phyloP scores from a whole-genome alignment of 2,797 vertebrate genomes.

The Menidia menidia region DNA sequence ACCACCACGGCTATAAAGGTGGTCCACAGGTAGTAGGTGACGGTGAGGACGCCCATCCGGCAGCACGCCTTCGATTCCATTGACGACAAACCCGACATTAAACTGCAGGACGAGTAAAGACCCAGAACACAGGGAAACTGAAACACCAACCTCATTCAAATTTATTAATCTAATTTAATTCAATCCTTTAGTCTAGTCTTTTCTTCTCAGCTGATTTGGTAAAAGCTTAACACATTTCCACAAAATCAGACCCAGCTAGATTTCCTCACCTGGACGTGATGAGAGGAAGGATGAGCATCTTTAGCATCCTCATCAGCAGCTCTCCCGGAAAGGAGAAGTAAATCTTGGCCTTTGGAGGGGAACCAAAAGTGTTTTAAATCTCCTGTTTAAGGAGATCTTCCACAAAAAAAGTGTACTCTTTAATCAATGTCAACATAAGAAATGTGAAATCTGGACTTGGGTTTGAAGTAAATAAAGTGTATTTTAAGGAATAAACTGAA shows the following conservation, averaged over 20 bases:
- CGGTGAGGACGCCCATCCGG: slow-evolving; percentile 88
- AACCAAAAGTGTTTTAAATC: not conserved
- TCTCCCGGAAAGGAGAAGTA: slow-evolving; percentile 92
- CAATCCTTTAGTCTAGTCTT: too few species aligned
- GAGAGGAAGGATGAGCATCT: slow-evolving; percentile 92
- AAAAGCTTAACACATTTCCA: too few species aligned
- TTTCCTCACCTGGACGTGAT: slow-evolving; percentile 88
- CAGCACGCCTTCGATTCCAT: slow-evolving; percentile 91
- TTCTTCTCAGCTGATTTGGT: too few species aligned
- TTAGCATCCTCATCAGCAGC: slow-evolving; percentile 91
- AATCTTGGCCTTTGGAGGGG: slow-evolving; percentile 84
- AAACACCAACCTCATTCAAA: too few species aligned
- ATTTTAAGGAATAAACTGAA: too few species aligned
- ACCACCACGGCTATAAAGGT: slow-evolving; percentile 91
- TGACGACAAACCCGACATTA: slow-evolving; percentile 91
- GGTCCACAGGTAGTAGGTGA: slow-evolving; percentile 94
- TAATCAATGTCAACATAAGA: not conserved
- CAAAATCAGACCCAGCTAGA: not conserved
- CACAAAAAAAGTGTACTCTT: too few species aligned
- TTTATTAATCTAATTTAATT: too few species aligned
- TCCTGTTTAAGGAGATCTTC: too few species aligned
- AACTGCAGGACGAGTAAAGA: slow-evolving; percentile 65
- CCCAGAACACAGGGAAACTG: too few species aligned
- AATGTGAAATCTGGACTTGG: not conserved
- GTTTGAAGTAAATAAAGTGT: too few species aligned